phyloP scores from a whole-genome alignment of 2,113 vertebrate genomes.

The Brachypteracias leptosomus region DNA sequence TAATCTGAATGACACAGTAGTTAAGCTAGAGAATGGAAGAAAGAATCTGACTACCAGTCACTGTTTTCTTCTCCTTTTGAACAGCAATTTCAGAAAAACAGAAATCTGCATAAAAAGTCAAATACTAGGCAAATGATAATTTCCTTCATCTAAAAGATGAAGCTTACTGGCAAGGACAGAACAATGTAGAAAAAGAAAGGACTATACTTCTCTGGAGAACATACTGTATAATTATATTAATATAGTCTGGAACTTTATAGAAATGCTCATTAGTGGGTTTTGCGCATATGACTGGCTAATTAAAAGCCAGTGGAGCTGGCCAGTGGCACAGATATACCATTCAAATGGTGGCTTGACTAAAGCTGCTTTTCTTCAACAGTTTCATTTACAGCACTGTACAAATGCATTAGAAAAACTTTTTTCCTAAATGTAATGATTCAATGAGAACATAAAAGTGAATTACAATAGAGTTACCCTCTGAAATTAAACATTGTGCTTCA shows the following conservation, averaged over 20 bases:
- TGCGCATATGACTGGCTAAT: not conserved
- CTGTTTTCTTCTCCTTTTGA: not conserved
- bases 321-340: not conserved
- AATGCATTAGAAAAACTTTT: not conserved
- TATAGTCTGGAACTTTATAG: not conserved
- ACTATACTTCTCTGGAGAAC: not conserved
- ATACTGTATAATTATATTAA: not conserved
- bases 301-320: not conserved
- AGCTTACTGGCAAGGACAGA: not conserved
- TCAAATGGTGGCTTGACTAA: not conserved
- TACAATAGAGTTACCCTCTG: not conserved
- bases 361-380: not conserved
- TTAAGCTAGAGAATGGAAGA: not conserved
- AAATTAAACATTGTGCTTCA: conserved; percentile 5
- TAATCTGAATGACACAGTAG: not conserved
- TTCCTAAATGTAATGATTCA: not conserved
- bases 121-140: not conserved
- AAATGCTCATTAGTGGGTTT: not conserved
- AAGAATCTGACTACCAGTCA: not conserved
- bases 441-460: conserved; percentile 8
- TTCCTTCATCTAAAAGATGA: not conserved
- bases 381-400: not conserved
- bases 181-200: not conserved
- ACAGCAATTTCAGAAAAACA: not conserved
- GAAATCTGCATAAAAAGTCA: not conserved